Evolutionary conservation across 2,888 invertebrate species (phyloP).

Genomic region (Troides aeacus): DNA sequence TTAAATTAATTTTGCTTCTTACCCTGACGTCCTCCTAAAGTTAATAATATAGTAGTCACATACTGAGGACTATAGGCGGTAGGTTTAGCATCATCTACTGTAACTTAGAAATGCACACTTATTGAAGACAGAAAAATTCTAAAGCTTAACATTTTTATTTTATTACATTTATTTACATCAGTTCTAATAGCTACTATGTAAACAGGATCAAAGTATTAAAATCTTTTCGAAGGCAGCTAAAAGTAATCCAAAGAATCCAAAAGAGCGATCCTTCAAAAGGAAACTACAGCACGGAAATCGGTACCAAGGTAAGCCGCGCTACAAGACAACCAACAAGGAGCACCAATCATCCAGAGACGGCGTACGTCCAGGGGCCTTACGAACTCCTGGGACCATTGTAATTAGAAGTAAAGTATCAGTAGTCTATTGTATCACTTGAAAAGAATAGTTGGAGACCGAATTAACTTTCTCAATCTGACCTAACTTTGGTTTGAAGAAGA

Average conservation of each 20-base stretch:
- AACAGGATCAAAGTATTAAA: conserved; percentile 3
- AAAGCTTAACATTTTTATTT: too few relatives aligned
- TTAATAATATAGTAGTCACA: too few relatives aligned
- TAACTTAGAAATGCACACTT: too few relatives aligned
- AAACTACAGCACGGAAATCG: conserved; percentile 8
- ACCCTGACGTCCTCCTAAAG: too few relatives aligned
- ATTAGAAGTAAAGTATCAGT: conserved; percentile 4
- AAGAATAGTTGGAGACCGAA: too few relatives aligned
- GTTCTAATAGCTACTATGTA: too few relatives aligned
- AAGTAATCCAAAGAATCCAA: conserved; percentile 22
- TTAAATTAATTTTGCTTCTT: background rate
- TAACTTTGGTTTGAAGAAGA: too few relatives aligned
- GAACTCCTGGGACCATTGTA: background rate
- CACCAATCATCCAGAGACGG: background rate
- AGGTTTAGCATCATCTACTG: too few relatives aligned
- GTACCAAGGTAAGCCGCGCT: background rate
- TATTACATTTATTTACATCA: too few relatives aligned
- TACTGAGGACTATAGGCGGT: too few relatives aligned
- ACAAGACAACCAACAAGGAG: background rate
- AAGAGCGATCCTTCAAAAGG: conserved; percentile 18
- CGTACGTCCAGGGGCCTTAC: background rate
- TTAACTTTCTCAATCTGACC: too few relatives aligned
- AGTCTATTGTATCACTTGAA: background rate
- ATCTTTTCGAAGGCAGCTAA: conserved; percentile 43
- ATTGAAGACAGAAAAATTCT: too few relatives aligned